Evolutionary conservation across 2,113 vertebrate genomes (phyloP).

Genomic region (Propithecus coquereli): DNA sequence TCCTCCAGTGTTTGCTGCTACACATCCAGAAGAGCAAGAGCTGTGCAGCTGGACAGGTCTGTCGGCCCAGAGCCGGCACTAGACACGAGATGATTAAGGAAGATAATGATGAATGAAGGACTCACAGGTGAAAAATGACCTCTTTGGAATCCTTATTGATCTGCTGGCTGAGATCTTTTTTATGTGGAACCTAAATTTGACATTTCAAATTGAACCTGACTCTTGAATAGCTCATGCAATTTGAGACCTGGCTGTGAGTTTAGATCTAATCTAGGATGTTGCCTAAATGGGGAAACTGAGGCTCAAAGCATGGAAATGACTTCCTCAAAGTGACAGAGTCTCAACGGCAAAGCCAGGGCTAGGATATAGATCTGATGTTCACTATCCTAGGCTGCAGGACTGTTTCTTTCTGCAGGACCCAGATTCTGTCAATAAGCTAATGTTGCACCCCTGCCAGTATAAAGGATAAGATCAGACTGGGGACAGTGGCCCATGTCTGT

Average conservation of each 20-base stretch:
- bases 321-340: not conserved
- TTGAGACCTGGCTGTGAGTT: constrained; percentile 13
- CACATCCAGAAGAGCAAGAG: not conserved
- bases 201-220: constrained; percentile 37
- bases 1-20: not conserved
- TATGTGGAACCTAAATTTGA: constrained; percentile 45
- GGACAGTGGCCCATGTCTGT: no score
- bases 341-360: not conserved
- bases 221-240: constrained; percentile 7
- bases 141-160: constrained; percentile 67
- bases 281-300: not conserved
- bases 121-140: constrained; percentile 68
- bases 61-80: not conserved
- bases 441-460: no score
- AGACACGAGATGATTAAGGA: constrained; percentile 15
- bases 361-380: not conserved
- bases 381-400: not conserved
- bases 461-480: not conserved
- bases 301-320: not conserved
- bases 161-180: constrained; percentile 65
- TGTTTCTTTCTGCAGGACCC: not conserved
- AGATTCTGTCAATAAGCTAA: not conserved
- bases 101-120: constrained; percentile 75
- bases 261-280: not conserved
- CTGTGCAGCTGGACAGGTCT: not conserved